phyloP scores from a whole-genome alignment of 2,797 vertebrate species.

The Astyanax mexicanus region DNA sequence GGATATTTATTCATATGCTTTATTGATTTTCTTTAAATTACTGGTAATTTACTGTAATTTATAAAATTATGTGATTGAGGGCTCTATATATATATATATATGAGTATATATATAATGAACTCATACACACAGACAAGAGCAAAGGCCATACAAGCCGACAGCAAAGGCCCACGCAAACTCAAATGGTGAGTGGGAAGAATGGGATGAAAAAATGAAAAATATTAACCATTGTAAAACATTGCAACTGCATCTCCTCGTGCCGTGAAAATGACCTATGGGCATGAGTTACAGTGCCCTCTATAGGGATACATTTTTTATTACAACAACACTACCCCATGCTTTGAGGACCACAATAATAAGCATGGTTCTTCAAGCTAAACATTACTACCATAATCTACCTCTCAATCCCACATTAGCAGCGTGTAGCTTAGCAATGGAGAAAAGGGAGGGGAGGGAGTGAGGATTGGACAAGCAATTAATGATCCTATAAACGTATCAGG shows the following conservation, averaged over 20 bases:
- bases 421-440: too few species aligned
- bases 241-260: background rate
- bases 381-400: too few species aligned
- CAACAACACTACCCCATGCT: background rate
- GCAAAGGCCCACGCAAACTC: background rate
- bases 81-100: too few species aligned
- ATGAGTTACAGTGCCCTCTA: constrained; percentile 39
- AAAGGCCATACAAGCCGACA: background rate
- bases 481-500: too few species aligned
- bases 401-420: too few species aligned
- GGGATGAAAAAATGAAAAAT: too few species aligned
- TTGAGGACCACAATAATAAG: too few species aligned
- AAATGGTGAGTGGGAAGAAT: background rate
- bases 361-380: too few species aligned
- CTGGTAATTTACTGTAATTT: background rate
- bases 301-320: constrained; percentile 12
- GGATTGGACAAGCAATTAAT: too few species aligned
- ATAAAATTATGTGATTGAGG: too few species aligned
- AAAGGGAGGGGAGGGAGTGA: too few species aligned
- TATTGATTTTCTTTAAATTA: background rate
- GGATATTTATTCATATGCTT: background rate
- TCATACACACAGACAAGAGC: background rate
- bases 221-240: background rate
- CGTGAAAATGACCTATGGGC: background rate
- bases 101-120: too few species aligned